phyloP scores from a whole-genome alignment of 2,797 vertebrate genomes.

The Cichlasoma orientale region DNA sequence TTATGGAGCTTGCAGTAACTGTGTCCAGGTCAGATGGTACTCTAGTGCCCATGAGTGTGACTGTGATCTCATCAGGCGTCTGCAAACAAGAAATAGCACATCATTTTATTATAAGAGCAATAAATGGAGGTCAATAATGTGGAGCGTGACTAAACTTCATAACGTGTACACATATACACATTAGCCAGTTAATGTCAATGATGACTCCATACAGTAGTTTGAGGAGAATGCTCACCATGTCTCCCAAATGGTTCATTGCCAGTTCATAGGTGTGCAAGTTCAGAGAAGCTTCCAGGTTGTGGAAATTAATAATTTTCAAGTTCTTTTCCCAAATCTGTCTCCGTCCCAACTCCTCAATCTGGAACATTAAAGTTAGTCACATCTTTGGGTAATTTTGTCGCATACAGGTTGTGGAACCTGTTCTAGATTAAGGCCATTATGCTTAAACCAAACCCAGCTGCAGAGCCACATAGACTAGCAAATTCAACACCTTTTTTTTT shows the following conservation, averaged over 20 bases:
- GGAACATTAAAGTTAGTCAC: neutral
- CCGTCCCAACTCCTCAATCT: constrained; percentile 69
- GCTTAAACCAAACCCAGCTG: neutral
- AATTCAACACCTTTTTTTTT: neutral
- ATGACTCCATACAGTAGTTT: too few species aligned
- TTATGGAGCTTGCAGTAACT: neutral
- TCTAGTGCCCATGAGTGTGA: constrained; percentile 10
- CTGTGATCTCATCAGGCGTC: constrained; percentile 54
- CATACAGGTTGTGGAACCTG: neutral
- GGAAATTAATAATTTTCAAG: constrained; percentile 70
- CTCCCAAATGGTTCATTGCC: constrained; percentile 75
- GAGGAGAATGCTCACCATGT: constrained; percentile 55
- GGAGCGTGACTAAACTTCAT: too few species aligned
- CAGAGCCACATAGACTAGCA: neutral
- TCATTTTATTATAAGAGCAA: neutral
- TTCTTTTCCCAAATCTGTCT: constrained; percentile 72
- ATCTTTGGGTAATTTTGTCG: neutral
- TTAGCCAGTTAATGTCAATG: too few species aligned
- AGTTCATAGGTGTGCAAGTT: constrained; percentile 71
- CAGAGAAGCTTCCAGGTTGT: constrained; percentile 68
- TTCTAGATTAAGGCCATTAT: neutral
- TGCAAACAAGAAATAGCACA: neutral
- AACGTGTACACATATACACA: neutral
- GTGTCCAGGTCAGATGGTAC: constrained; percentile 54
- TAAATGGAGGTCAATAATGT: neutral